Base-by-base conservation (phyloP, 2,888 invertebrate genomes). In the Meteorus cinctellus region DNA sequence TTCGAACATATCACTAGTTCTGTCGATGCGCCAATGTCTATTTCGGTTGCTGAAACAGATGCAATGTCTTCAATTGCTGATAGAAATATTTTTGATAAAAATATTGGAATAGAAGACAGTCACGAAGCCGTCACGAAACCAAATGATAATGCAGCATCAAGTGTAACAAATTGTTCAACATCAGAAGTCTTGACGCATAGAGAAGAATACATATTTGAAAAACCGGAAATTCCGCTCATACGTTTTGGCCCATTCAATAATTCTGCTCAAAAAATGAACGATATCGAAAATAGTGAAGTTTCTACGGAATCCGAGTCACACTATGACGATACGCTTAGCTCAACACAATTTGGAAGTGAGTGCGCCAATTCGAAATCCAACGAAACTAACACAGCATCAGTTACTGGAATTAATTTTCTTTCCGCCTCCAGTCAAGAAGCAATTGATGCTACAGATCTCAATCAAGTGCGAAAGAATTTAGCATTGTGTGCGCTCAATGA, bases 341-440 rank as follows among this genome's bases (percentile, higher is more conserved):
- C 75, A 19, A 81, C 81, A 8, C 77, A 77, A 48, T 79, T 80
- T 34, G 80, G 79, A 14, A 75, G 77, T 48, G 81, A 77, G 24
- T 81, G 66, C 24, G 76, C 76, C 19, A 68, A 72, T 24, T 75
- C 66, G 6, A 75, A 75, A 24, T 41, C 34, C 36, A 48, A 66
- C n/a, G 55, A 60, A 4, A 36, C 19, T 10, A 72, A 31, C 29
- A 73, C 45, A n/a, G 68, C 19, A 55, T 55, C 55, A 19, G n/a
- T 55, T 55, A 55, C 14, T 51, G 76, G 68, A 10, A 36, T 72
- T 5, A 72, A 72, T 69, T 76, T 72, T 65, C 48, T 76, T 12
- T 76, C 76, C n/a, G 69, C 76, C 10, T 76, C 76, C 16, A 76
- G 76, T 62, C 76, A 75, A 67, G 72, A 77, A 63, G 75, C 74